Evolutionary conservation across 2,888 invertebrate species (phyloP).

Genomic region (Deroplatys truncata): DNA sequence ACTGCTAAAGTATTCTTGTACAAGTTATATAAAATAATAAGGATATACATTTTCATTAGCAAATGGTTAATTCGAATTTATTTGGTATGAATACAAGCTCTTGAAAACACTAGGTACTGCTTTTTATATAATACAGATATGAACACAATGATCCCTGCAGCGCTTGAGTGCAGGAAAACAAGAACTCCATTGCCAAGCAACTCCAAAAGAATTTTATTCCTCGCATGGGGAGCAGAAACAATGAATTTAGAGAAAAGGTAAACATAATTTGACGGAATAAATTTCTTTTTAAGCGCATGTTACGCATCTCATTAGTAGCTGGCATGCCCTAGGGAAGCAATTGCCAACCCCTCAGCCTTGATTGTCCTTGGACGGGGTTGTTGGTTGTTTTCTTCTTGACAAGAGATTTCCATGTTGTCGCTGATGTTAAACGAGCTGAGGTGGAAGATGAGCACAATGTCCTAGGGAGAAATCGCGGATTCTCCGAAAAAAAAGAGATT

Average conservation of each 20-base stretch:
- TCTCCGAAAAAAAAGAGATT: background rate
- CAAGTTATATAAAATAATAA: no score
- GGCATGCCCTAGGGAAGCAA: background rate
- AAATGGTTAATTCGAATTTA: no score
- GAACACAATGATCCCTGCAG: no score
- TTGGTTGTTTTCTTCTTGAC: background rate
- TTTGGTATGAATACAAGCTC: no score
- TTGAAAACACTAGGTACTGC: no score
- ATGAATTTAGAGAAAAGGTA: background rate
- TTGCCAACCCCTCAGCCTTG: background rate
- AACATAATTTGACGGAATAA: background rate
- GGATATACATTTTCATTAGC: no score
- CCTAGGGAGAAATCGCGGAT: background rate
- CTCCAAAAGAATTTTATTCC: no score
- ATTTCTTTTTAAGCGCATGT: background rate
- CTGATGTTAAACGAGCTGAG: background rate
- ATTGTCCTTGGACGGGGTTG: background rate
- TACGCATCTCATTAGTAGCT: background rate
- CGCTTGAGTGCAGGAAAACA: no score
- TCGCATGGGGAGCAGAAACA: background rate
- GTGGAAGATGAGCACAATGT: background rate
- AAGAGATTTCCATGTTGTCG: background rate
- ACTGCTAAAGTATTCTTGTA: no score
- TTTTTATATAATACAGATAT: no score
- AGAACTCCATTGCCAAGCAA: no score